phyloP scores from a whole-genome alignment of 2,113 vertebrate species.

The Myotis yumanensis region DNA sequence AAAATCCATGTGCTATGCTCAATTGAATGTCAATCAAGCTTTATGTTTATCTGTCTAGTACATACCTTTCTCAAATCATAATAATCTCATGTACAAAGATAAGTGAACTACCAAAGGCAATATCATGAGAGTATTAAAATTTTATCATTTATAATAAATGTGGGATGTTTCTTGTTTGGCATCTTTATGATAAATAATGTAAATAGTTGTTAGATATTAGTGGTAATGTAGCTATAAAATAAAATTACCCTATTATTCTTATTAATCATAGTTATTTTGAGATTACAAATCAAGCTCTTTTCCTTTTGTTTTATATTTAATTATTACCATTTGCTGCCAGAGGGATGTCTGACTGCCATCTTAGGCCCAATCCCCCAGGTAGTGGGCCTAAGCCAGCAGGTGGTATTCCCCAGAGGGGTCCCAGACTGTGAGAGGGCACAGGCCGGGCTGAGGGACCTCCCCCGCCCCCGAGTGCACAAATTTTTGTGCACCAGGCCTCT shows the following conservation, averaged over 20 bases:
- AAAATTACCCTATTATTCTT: not conserved
- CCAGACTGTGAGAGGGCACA: too few species aligned
- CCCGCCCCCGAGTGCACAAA: too few species aligned
- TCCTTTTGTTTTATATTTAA: not conserved
- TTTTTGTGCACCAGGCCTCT: too few species aligned
- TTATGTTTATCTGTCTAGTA: not conserved
- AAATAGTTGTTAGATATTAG: not conserved
- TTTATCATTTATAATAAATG: not conserved
- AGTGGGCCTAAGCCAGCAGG: too few species aligned
- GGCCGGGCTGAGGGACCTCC: too few species aligned
- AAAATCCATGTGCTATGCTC: not conserved
- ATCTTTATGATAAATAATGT: not conserved
- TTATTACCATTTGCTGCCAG: not conserved
- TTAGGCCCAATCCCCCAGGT: too few species aligned
- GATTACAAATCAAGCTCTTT: not conserved
- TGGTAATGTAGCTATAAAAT: not conserved
- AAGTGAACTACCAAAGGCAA: not conserved
- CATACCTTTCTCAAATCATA: not conserved
- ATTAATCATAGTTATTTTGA: not conserved
- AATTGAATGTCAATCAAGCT: not conserved
- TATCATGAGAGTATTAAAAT: not conserved
- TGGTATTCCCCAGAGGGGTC: too few species aligned
- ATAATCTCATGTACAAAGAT: not conserved
- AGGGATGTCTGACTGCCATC: too few species aligned
- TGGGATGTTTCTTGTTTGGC: not conserved